These are phyloP conservation scores for Mobula hypostoma DNA, from an alignment of 2,113 vertebrate species.

Conservation along the genomic window DNA sequence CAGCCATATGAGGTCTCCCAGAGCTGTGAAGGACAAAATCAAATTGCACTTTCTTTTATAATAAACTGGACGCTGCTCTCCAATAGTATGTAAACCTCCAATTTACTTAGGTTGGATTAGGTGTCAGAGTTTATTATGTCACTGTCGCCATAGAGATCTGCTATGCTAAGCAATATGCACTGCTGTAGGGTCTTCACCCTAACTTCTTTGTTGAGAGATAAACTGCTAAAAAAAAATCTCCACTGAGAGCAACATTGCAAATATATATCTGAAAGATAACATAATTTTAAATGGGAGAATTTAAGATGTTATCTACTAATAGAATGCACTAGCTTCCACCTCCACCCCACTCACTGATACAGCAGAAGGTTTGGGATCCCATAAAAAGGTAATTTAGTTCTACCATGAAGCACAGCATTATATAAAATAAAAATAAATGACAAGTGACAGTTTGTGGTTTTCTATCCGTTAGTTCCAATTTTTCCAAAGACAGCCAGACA, in stretches of 20 bases:
- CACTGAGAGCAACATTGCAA: background rate
- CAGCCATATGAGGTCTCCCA: background rate
- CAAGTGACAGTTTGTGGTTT: background rate
- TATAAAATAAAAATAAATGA: background rate
- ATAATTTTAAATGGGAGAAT: too few relatives aligned
- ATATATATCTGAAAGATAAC: background rate
- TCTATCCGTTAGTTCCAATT: background rate
- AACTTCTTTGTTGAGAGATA: background rate
- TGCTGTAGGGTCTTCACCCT: background rate
- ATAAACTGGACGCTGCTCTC: background rate
- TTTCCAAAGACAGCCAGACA: background rate
- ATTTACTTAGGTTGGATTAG: conserved; percentile 23
- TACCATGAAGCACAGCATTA: background rate
- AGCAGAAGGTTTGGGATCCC: background rate
- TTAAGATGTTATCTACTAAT: background rate
- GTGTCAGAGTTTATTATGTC: conserved; percentile 19
- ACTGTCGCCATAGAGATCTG: background rate
- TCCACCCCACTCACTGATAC: background rate
- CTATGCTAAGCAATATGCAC: background rate
- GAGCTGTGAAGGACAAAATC: background rate
- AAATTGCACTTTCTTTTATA: background rate
- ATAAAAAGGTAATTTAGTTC: background rate
- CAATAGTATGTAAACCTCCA: background rate
- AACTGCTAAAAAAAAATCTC: background rate
- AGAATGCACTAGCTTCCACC: too few relatives aligned